Evolutionary conservation across 1,140 invertebrate species (phyloP).

Genomic region (Lanistes nyassanus): DNA sequence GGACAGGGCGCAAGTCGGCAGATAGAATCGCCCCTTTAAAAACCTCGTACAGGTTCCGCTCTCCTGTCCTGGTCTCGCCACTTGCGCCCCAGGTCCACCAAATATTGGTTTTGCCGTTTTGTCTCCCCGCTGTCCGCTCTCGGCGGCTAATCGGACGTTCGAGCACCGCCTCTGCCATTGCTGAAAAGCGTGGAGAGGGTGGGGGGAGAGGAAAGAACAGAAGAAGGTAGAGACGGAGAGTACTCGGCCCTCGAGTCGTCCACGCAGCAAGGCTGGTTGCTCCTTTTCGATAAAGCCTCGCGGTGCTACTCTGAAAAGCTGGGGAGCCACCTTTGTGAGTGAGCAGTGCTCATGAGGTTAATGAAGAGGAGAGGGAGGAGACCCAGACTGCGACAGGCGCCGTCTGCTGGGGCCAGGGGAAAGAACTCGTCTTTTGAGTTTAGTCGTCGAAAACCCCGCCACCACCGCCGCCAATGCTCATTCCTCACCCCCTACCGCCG

Average conservation of each 20-base stretch:
- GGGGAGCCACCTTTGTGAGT: constrained; percentile 13
- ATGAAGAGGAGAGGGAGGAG: constrained; percentile 8
- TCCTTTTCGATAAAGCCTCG: constrained; percentile 1
- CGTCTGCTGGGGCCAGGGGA: not conserved
- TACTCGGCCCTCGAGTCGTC: constrained; percentile 10
- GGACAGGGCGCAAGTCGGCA: too few species aligned
- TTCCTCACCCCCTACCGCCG: too few species aligned
- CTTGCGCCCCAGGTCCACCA: not conserved
- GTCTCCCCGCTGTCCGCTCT: not conserved
- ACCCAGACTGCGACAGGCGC: constrained; percentile 15
- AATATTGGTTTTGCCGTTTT: constrained; percentile 26
- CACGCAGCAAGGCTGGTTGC: constrained; percentile 15
- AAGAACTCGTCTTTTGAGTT: not conserved
- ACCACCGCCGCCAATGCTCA: not conserved
- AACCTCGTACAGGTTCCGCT: too few species aligned
- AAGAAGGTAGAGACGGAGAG: not conserved
- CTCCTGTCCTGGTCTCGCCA: too few species aligned
- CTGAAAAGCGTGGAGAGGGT: not conserved
- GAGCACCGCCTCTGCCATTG: constrained; percentile 18
- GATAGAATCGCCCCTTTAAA: too few species aligned
- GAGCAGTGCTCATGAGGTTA: constrained; percentile 14
- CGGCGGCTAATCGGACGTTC: not conserved
- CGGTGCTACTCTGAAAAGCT: not conserved
- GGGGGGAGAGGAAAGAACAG: too few species aligned
- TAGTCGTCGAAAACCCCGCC: not conserved